Conservation (phyloP, 2,888 invertebrate species). For the Drosophila mettleri region DNA sequence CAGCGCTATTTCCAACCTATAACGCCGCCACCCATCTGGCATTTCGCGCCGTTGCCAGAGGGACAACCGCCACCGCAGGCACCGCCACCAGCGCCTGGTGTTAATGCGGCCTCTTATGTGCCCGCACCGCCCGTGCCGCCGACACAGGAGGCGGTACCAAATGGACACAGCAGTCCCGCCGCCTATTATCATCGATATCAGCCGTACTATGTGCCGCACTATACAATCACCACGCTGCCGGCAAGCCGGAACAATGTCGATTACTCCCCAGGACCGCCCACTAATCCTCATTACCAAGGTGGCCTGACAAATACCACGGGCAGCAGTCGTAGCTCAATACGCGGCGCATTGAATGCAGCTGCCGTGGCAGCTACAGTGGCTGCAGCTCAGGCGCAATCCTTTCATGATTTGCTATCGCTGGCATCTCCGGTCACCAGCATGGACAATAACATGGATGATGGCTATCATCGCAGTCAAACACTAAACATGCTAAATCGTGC, state of each 20-base stretch:
- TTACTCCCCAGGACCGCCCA: slow-evolving; percentile 37
- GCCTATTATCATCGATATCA: slow-evolving; percentile 67
- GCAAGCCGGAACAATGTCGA: slow-evolving; percentile 39
- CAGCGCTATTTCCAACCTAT: slow-evolving; percentile 71
- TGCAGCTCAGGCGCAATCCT: slow-evolving; percentile 65
- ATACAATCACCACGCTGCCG: slow-evolving; percentile 63
- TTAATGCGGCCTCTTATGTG: slow-evolving; percentile 21
- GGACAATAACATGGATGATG: slow-evolving; percentile 30
- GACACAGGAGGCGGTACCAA: slow-evolving; percentile 15
- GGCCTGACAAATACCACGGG: slow-evolving; percentile 53
- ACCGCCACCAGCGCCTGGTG: slow-evolving; percentile 21
- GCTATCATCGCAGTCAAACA: slow-evolving; percentile 49
- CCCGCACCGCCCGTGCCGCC: slow-evolving; percentile 21
- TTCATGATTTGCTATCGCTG: slow-evolving; percentile 60
- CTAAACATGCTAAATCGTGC: slow-evolving; percentile 42
- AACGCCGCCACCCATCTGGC: slow-evolving; percentile 68
- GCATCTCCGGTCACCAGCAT: slow-evolving; percentile 45
- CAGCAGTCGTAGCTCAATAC: slow-evolving; percentile 72
- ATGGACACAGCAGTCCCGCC: slow-evolving; percentile 54
- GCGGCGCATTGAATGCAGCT: slow-evolving; percentile 70
- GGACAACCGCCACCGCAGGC: slow-evolving; percentile 8
- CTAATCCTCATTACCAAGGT: slow-evolving; percentile 68
- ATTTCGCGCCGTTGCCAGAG: slow-evolving; percentile 46
- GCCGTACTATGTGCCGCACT: slow-evolving; percentile 71
- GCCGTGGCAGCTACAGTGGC: slow-evolving; percentile 69